phyloP scores from a whole-genome alignment of 1,140 invertebrate species.

The Metopolophium dirhodum region DNA sequence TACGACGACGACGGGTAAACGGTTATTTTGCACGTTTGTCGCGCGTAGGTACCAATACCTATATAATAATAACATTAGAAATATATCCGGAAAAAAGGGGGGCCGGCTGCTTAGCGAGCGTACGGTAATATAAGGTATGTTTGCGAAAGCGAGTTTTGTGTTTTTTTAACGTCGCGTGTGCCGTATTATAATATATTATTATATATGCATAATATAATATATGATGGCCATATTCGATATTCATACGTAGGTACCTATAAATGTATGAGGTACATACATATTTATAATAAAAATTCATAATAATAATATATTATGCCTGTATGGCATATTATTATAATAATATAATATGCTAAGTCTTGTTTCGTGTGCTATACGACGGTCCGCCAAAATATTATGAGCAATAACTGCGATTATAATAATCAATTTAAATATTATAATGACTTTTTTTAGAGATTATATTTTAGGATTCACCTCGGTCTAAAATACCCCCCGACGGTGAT shows the following conservation, averaged over 20 bases:
- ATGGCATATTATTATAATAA: too few relatives aligned
- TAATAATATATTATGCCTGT: neutral
- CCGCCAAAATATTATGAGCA: neutral
- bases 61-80: neutral
- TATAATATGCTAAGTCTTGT: neutral
- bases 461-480: neutral
- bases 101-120: too few relatives aligned
- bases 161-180: neutral
- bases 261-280: neutral
- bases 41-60: neutral
- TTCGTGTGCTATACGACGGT: neutral
- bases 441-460: neutral
- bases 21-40: neutral
- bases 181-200: neutral
- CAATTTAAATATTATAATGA: neutral
- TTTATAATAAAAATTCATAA: neutral
- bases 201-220: too few relatives aligned
- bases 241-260: neutral
- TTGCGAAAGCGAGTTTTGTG: slow-evolving; percentile 2
- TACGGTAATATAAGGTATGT: neutral
- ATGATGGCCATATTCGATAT: neutral
- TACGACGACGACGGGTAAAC: neutral
- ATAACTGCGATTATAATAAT: neutral
- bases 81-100: neutral
- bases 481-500: neutral